Evolutionary conservation across 1,140 invertebrate species (phyloP), one percentile per base, ranked within the genome.

Genomic region (Brachionus angularis): DNA sequence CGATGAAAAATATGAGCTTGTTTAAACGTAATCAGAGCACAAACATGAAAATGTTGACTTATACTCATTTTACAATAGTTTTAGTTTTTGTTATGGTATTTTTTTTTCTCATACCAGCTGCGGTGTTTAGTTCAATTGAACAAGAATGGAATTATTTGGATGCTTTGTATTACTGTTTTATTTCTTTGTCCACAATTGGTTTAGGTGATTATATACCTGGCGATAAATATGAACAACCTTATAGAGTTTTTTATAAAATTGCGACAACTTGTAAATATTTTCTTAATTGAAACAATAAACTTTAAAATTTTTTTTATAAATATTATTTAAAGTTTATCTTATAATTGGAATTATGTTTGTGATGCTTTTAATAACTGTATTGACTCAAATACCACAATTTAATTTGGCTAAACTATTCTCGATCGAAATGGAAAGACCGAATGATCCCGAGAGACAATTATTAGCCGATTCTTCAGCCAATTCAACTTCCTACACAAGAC

Each of bases 351-450:
- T 92, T 31, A 87, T 88, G n/a, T 88, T 88, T 79, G 87, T 91
- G 83, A 89, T 91, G 87, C 80, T 91, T 55, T 85, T 88, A 1
- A 79, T 91, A 73, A 88, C 88, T 0, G 87, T 91, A 1, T 88
- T 91, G 79, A 90, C 91, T 79, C 89, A 91, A 76, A 90, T 91
- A 72, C 90, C 89, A 8, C 88, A 91, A 82, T 82, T 91, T 73
- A 91, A 91, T 78, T 80, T 91, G 29, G 88, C 89, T 50, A 84
- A 87, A 44, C 84, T 89, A 31, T 90, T 91, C 77, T 85, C 88
- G 70, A 83, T 88, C 31, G 84, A 86, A 74, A 86, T 85, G 50
- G 85, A 88, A 39, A 84, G 86, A 47, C 79, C 81, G 16, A 74
- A 76, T 2, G 78, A 80, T 46, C 55, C 73, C 34, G 74, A 75